A percentile compares a stretch with the other conserved stretches of the same genome.
phyloP scores from a whole-genome alignment of 2,113 vertebrate genomes.

The Fulmarus glacialis region DNA sequence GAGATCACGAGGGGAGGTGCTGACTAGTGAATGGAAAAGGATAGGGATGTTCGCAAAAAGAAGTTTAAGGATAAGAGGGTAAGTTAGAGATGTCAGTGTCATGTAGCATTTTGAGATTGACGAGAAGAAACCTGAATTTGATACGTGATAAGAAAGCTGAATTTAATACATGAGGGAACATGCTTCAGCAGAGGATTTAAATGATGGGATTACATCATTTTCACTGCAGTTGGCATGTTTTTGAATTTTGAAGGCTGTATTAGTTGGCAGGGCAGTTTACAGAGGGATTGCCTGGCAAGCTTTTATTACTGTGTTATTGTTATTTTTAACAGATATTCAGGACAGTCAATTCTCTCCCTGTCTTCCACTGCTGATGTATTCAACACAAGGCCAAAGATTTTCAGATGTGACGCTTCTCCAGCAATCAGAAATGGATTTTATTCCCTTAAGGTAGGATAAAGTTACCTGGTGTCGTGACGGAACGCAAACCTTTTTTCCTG shows the following conservation, averaged over 20 bases:
- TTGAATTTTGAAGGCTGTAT: neutral
- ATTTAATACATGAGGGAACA: neutral
- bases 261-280: neutral
- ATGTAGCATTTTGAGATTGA: neutral
- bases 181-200: neutral
- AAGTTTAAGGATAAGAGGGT: neutral
- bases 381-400: slow-evolving; percentile 53
- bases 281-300: neutral
- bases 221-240: neutral
- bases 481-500: neutral
- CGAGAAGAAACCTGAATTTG: neutral
- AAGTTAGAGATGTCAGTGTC: neutral
- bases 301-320: neutral
- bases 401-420: slow-evolving; percentile 78
- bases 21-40: neutral
- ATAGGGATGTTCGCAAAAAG: too few species aligned
- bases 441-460: slow-evolving; percentile 83
- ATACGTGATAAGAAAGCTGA: neutral
- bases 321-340: slow-evolving; percentile 77
- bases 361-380: slow-evolving; percentile 73
- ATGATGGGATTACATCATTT: neutral
- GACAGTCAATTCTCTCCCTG: slow-evolving; percentile 80
- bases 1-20: neutral
- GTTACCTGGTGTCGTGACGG: neutral
- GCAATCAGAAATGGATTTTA: slow-evolving; percentile 81